Evolutionary conservation across 1,140 invertebrate genomes (phyloP), one percentile per base, ranked within the genome.

Genomic region (Triops longicaudatus): DNA sequence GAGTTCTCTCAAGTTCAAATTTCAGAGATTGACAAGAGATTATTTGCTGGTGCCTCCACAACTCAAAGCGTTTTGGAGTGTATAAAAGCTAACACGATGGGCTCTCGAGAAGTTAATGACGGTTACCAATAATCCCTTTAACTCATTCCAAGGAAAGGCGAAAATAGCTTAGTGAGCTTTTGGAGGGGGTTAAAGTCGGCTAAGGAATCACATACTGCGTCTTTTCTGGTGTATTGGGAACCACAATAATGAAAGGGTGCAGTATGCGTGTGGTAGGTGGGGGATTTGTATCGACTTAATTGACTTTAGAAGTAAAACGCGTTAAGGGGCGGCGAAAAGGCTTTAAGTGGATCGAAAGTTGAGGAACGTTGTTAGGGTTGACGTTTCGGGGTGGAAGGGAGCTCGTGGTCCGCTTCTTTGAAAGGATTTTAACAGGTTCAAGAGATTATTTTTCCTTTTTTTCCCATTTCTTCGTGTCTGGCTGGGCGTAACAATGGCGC

Each of bases 281-380:
- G 50, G 50, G 50, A 63, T 63, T 63, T 63, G 50, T 22, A 63
- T 63, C 50, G 50, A 17, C 50, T 63, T 63, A 63, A 63, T 63
- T 63, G 50, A 63, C 50, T 63, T 22, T 14, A 63, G 50, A 63
- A 37, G 31, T 37, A 37, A 37, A 37, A 37, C 31, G 31, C 31
- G 31, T 37, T 37, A 37, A 37, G 31, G 31, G 31, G 31, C 31
- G 31, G 31, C 50, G 17, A 63, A 63, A 63, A 9, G 0, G 50
- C 50, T 63, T 14, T 63, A 63, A 63, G n/a, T 63, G 50, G 50
- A 63, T 63, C 50, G n/a, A 22, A n/a, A 63, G 22, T 63, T 63
- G 50, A 63, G 50, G 17, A 63, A 63, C 50, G 50, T 63, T 5
- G 50, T 63, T 22, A 22, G 50, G 50, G 50, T 22, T 6, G 50